phyloP scores from a whole-genome alignment of 2,113 vertebrate species.

The Grammomys surdaster region DNA sequence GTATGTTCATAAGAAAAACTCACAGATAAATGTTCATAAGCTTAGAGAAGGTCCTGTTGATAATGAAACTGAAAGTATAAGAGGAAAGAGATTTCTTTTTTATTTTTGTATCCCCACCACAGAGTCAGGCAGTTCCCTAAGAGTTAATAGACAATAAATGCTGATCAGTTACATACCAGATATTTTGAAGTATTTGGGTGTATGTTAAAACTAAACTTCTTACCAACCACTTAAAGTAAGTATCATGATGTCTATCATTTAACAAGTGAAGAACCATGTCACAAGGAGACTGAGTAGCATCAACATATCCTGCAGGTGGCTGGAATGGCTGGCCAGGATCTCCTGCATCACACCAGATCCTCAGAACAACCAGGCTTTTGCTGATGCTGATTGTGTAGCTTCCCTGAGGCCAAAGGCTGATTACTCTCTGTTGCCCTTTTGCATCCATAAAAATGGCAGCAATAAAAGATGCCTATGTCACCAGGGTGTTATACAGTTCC shows the following conservation, averaged over 20 bases:
- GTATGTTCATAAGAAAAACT: neutral
- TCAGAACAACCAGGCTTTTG: slow-evolving; percentile 59
- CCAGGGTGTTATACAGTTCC: slow-evolving; percentile 51
- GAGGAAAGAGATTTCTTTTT: neutral
- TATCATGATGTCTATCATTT: neutral
- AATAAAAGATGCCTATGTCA: slow-evolving; percentile 66
- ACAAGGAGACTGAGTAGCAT: neutral
- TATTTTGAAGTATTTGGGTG: neutral
- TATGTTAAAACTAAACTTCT: neutral
- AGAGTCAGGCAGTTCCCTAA: neutral
- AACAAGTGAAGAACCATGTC: neutral
- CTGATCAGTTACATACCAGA: neutral
- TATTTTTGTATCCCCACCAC: neutral
- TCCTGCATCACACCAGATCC: neutral
- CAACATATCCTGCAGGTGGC: neutral
- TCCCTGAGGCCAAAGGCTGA: slow-evolving; percentile 56
- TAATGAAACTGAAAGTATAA: neutral
- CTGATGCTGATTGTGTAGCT: slow-evolving; percentile 68
- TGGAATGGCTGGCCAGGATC: neutral
- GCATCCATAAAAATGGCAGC: slow-evolving; percentile 59
- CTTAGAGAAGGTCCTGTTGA: neutral
- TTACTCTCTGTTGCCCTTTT: slow-evolving; percentile 70
- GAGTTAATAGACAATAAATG: neutral
- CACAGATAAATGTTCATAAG: neutral
- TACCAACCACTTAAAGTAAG: neutral